Conservation (phyloP, 1,140 invertebrate species). For the Cherax quadricarinatus region DNA sequence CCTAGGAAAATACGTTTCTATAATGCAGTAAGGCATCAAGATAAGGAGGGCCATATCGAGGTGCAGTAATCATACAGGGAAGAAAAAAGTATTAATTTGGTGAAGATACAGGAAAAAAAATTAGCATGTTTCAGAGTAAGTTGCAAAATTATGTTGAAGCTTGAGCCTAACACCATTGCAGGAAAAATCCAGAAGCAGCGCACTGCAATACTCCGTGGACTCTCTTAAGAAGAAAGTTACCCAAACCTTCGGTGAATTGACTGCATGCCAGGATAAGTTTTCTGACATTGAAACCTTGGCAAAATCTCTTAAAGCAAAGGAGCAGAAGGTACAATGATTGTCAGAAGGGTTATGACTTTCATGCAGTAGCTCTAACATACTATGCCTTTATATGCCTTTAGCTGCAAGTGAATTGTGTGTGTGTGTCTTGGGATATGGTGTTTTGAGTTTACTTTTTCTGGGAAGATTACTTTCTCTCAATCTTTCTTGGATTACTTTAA, state of each 20-base stretch:
- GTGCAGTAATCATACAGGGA: background rate
- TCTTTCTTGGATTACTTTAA: background rate
- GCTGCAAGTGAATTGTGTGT: background rate
- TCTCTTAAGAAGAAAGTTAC: slow-evolving; percentile 51
- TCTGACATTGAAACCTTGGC: slow-evolving; percentile 31
- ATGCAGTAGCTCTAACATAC: background rate
- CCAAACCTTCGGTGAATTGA: slow-evolving; percentile 47
- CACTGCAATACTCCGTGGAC: slow-evolving; percentile 33
- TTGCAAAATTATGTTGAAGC: slow-evolving; percentile 1
- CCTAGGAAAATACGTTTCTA: too few relatives aligned
- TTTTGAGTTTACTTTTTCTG: background rate
- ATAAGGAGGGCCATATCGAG: background rate
- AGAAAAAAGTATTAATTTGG: background rate
- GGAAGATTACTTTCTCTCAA: background rate
- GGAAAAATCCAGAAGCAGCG: slow-evolving; percentile 37
- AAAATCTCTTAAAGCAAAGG: slow-evolving; percentile 6
- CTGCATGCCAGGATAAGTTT: slow-evolving; percentile 48
- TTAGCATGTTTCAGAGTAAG: background rate
- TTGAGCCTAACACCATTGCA: slow-evolving; percentile 33
- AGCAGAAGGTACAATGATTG: slow-evolving; percentile 14
- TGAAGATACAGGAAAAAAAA: background rate
- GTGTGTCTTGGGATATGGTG: background rate
- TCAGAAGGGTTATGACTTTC: background rate
- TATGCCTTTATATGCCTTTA: background rate
- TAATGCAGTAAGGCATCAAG: too few relatives aligned